Evolutionary conservation across 2,888 invertebrate genomes (phyloP), one percentile per base, ranked within the genome.

Genomic region (Drosophila meridionalis): DNA sequence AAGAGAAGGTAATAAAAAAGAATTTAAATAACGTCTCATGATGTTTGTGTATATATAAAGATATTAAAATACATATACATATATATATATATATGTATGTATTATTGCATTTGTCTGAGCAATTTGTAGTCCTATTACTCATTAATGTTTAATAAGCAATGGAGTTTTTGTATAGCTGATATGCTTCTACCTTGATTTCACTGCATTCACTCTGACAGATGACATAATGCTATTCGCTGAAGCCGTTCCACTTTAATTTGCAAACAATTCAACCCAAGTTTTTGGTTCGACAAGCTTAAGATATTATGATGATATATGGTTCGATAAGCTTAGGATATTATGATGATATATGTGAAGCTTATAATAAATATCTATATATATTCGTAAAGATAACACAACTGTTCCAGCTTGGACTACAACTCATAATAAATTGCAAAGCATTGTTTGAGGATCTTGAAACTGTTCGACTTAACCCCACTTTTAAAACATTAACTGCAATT

Each of bases 21-120:
- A 45, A 55, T 75, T 59, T 26, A 60, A 65, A 61, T 38, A 67
- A 58, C 62, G 55, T 69, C 80, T 76, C 83, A 80, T 82, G 82
- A 79, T 71, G 55, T 32, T 48, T 20, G 20, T 20, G 20, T 20
- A 9, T 20, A 2, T 34, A 47, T 30, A 4, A 14, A n/a, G n/a
- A 42, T 36, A 36, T 36, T 11, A 8, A 36, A 36, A 7, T 26
- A 34, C 26, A 36, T 26, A 34, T 20, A 7, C 12, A 30, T 26
- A 40, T 30, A 9, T 9, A 30, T 26, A 3, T 34, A 26, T 34
- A 20, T 11, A 4, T 34, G 4, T n/a, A 3, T 28, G n/a, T 50
- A 8, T 48, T 12, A 1, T 5, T 47, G 28, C 28, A 6, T 47
- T 47, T 40, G 20, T 2, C 12, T 52, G 34, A 52, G 34, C 32